A percentile compares a stretch with the other conserved stretches of the same genome.
These are phyloP conservation scores for Scolopax rusticola DNA, from an alignment of 2,797 vertebrate species.

Conservation along the genomic window DNA sequence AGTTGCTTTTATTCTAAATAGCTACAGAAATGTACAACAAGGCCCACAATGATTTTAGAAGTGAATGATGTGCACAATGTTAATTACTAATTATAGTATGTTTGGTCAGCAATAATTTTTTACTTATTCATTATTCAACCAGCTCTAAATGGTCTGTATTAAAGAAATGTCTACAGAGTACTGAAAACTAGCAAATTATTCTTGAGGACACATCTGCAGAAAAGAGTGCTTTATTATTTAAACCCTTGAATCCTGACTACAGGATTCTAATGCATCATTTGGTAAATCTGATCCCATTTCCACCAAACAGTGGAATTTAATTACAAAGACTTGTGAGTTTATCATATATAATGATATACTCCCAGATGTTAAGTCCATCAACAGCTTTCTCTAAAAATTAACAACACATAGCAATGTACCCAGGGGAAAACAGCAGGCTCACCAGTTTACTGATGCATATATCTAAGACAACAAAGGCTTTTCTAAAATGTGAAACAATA, in stretches of 20 bases:
- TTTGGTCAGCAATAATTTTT: background rate
- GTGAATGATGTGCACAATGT: background rate
- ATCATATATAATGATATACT: background rate
- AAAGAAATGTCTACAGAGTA: background rate
- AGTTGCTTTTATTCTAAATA: background rate
- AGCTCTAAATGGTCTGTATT: background rate
- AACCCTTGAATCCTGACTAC: background rate
- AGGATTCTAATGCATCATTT: conserved; percentile 4
- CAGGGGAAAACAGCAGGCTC: background rate
- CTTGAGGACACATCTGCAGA: background rate
- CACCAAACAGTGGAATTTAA: conserved; percentile 10
- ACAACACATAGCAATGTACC: background rate
- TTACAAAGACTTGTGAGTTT: conserved; percentile 15
- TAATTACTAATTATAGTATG: background rate
- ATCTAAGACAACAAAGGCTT: background rate
- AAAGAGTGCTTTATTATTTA: background rate
- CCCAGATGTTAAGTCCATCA: background rate
- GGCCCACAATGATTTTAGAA: background rate
- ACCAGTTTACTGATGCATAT: background rate
- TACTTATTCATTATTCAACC: background rate
- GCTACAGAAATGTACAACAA: background rate
- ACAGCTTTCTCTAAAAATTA: conserved; percentile 44
- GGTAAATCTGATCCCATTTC: conserved; percentile 15
- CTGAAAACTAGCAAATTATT: background rate
- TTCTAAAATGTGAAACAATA: background rate